Conservation (phyloP, 2,888 invertebrate genomes). For the Orthosia incerta region DNA sequence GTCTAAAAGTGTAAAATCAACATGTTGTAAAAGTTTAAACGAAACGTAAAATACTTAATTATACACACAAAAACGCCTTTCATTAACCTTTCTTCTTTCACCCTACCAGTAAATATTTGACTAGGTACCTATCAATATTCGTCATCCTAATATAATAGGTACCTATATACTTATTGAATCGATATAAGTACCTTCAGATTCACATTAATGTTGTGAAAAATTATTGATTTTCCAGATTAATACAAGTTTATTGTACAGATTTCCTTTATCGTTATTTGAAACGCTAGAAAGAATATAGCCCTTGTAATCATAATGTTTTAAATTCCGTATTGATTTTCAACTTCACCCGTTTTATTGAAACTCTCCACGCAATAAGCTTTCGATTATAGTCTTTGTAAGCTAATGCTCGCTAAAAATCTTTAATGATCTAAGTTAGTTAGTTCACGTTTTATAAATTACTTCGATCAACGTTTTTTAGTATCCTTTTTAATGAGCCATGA, state of each 20-base stretch:
- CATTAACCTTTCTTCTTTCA: neutral
- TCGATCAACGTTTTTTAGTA: neutral
- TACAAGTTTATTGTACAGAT: constrained; percentile 45
- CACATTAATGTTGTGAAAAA: constrained; percentile 55
- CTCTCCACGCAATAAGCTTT: constrained; percentile 40
- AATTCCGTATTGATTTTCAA: constrained; percentile 40
- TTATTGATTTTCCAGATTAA: constrained; percentile 61
- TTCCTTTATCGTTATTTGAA: constrained; percentile 53
- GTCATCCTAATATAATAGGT: neutral
- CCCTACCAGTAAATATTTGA: neutral
- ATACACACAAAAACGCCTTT: too few relatives aligned
- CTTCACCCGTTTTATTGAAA: constrained; percentile 43
- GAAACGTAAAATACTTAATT: too few relatives aligned
- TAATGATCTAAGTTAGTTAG: neutral
- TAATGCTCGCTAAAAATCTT: neutral
- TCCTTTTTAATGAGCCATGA: neutral
- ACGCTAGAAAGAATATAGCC: constrained; percentile 49
- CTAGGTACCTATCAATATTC: neutral
- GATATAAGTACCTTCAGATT: constrained; percentile 9
- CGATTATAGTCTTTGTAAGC: neutral
- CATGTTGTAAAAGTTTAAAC: too few relatives aligned
- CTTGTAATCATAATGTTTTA: constrained; percentile 50
- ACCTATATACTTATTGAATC: constrained; percentile 11
- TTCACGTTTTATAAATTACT: neutral
- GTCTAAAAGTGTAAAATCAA: too few relatives aligned